Conservation (phyloP, 2,888 invertebrate genomes). For the Coelopa pilipes region DNA sequence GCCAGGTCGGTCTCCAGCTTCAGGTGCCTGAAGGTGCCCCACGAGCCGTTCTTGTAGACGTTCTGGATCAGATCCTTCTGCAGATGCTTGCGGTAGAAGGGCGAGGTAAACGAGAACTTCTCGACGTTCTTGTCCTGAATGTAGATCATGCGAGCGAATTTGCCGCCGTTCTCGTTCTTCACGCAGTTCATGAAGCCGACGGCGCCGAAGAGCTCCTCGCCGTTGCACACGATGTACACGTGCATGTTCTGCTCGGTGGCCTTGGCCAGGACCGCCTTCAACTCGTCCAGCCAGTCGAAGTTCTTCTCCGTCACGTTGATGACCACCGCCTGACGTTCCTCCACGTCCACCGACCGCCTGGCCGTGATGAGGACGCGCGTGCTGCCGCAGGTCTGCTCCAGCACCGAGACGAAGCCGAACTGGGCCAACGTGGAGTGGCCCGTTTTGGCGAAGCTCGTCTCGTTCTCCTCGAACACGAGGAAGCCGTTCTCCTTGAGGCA, state of each 20-base stretch:
- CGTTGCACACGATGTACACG: slow-evolving; percentile 77
- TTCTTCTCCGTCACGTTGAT: slow-evolving; percentile 76
- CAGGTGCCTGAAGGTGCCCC: slow-evolving; percentile 91
- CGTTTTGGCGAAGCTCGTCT: slow-evolving; percentile 65
- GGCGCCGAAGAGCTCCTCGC: slow-evolving; percentile 78
- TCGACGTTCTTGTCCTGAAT: slow-evolving; percentile 74
- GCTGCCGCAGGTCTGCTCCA: slow-evolving; percentile 74
- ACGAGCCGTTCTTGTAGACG: slow-evolving; percentile 81
- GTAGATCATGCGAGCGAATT: slow-evolving; percentile 78
- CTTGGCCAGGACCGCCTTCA: slow-evolving; percentile 78
- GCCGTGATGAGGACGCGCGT: slow-evolving; percentile 76
- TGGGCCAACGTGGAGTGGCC: slow-evolving; percentile 64
- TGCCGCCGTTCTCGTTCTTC: slow-evolving; percentile 86
- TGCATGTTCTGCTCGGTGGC: slow-evolving; percentile 71
- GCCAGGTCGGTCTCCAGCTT: slow-evolving; percentile 69
- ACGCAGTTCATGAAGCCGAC: slow-evolving; percentile 92
- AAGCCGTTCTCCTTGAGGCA: slow-evolving; percentile 78
- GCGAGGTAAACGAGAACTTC: slow-evolving; percentile 71
- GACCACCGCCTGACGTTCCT: slow-evolving; percentile 67
- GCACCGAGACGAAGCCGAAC: slow-evolving; percentile 70
- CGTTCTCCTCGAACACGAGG: slow-evolving; percentile 78
- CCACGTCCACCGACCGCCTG: slow-evolving; percentile 64
- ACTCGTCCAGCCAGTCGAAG: slow-evolving; percentile 82
- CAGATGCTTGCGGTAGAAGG: slow-evolving; percentile 74
- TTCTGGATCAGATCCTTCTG: slow-evolving; percentile 86